phyloP scores from a whole-genome alignment of 2,797 vertebrate species.

The Aplochiton taeniatus region DNA sequence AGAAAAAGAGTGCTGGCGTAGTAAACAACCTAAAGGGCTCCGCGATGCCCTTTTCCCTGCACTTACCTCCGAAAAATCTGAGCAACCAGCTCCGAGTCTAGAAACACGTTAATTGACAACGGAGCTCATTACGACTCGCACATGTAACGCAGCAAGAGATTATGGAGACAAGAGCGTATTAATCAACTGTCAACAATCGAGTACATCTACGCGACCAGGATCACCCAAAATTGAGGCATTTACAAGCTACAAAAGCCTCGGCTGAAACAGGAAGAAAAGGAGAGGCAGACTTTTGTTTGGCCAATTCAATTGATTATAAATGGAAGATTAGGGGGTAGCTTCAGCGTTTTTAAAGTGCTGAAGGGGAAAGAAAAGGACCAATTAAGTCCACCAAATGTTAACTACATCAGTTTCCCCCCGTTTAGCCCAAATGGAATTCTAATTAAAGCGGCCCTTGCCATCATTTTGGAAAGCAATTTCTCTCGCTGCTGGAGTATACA shows the following conservation, averaged over 20 bases:
- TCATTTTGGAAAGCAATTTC: slow-evolving; percentile 88
- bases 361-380: slow-evolving; percentile 90
- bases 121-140: slow-evolving; percentile 93
- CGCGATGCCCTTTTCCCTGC: slow-evolving; percentile 95
- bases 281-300: slow-evolving; percentile 97
- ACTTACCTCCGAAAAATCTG: slow-evolving; percentile 88
- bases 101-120: slow-evolving; percentile 96
- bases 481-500: slow-evolving; percentile 81
- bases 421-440: slow-evolving; percentile 98
- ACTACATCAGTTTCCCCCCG: slow-evolving; percentile 95
- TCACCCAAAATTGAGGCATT: slow-evolving; percentile 94
- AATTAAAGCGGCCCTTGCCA: slow-evolving; percentile 95
- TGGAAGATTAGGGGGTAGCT: slow-evolving; percentile 98
- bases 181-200: slow-evolving; percentile 97
- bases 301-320: slow-evolving; percentile 99
- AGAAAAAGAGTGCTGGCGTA: slow-evolving; percentile 54
- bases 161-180: slow-evolving; percentile 87
- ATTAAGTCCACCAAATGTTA: slow-evolving; percentile 99
- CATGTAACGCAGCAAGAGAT: slow-evolving; percentile 88
- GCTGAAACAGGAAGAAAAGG: slow-evolving; percentile 96
- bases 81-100: slow-evolving; percentile 90
- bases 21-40: slow-evolving; percentile 83
- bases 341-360: slow-evolving; percentile 87
- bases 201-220: slow-evolving; percentile 90
- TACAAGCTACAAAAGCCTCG: slow-evolving; percentile 94